Conservation (phyloP, 1,140 invertebrate genomes). For the Lordiphosa mommai region DNA sequence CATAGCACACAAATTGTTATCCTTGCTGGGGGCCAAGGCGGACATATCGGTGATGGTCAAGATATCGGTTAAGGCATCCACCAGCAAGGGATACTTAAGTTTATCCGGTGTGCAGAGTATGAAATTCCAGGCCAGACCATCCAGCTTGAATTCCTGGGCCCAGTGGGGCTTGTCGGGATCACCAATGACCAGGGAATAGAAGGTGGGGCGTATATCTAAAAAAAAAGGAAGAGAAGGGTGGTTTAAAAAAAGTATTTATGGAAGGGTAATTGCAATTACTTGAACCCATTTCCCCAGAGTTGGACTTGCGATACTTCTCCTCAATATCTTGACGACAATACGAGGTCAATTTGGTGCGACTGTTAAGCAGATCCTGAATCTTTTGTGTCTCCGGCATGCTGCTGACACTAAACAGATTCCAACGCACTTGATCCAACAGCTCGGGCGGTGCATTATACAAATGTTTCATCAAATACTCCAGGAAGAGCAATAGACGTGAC, state of each 20-base stretch:
- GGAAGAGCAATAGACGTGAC: conserved; percentile 91
- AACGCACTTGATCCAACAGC: conserved; percentile 87
- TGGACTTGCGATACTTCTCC: conserved; percentile 86
- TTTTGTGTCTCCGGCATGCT: conserved; percentile 71
- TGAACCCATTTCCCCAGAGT: conserved; percentile 58
- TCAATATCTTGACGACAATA: conserved; percentile 85
- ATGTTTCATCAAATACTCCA: conserved; percentile 97
- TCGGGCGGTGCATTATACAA: conserved; percentile 92
- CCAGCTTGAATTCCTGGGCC: conserved; percentile 91
- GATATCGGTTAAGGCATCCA: conserved; percentile 92
- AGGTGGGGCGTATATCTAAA: conserved; percentile 72
- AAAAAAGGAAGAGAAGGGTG: too few relatives aligned
- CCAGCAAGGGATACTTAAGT: conserved; percentile 91
- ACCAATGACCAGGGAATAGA: conserved; percentile 64
- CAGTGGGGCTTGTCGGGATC: conserved; percentile 50
- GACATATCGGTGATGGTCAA: conserved; percentile 86
- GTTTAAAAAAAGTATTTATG: too few relatives aligned
- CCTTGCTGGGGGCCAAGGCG: conserved; percentile 82
- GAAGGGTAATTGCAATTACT: too few relatives aligned
- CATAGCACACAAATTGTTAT: conserved; percentile 87
- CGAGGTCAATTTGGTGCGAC: conserved; percentile 66
- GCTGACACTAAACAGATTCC: conserved; percentile 78
- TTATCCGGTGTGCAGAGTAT: conserved; percentile 94
- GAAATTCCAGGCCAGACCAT: conserved; percentile 96
- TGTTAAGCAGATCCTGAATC: conserved; percentile 61